Base-by-base conservation (phyloP, 2,113 vertebrate species). In the Halcyon senegalensis region DNA sequence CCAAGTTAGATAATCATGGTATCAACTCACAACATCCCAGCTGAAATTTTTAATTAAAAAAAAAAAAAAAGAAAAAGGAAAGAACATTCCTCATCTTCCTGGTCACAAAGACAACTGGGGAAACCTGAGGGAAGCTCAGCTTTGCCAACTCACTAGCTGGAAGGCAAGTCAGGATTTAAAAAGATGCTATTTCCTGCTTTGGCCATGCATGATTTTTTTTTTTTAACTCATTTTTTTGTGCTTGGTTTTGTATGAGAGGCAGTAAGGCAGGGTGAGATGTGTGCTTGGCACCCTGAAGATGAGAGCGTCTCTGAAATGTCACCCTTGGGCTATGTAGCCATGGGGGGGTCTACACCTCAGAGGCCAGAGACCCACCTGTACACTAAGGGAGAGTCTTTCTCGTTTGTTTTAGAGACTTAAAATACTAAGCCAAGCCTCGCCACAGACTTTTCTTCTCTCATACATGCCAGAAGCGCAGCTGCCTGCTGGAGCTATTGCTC, bases 181-280 rank as follows among this genome's bases (percentile, higher is more conserved):
- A 51, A 46, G 44, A 58, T 44, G 24, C 39, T 77, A 4, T 79
- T 92, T 94, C 31, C 84, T 94, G 89, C 74, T 89, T 79, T 95
- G 84, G 66, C 53, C 91, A 53, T 89, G 84, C 33, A 68, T 14
- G 21, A 20, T 63, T 37, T 62, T 15, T 62, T 39, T 66, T 63
- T 7, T 67, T 67, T 2, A n/a, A 28, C 9, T 74, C 1, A 11
- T 20, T 28, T 68, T 84, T 87, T 78, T 78, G 44, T 33, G 46
- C 72, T 78, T 70, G 20, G 7, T 81, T 91, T 83, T 67, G 33
- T 62, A 50, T 1, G 2, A 90, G 51, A 75, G 39, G 63, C 68
- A 78, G 44, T 0, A 0, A 80, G 51, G 39, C 3, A 5, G 70
- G 67, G 48, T 1, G 2, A 83, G 33, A 21, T 8, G 14, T 17